Base-by-base conservation (phyloP, 2,888 invertebrate species). In the Dugesia japonica region DNA sequence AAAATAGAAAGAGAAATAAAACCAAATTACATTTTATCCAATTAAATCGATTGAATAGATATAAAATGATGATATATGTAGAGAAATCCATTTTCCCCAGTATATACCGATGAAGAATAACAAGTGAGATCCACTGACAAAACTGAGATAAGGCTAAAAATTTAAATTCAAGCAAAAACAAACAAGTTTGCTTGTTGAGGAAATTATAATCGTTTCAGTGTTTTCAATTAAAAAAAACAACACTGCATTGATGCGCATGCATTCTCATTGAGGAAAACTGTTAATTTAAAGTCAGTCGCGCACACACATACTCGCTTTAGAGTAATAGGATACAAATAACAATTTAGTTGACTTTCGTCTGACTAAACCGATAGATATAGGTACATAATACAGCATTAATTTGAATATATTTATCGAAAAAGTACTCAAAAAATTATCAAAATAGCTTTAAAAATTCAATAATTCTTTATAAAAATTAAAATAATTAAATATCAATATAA, bases 161-260 rank as follows among this genome's bases (percentile, higher is more conserved):
- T 56, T 56, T 56, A 56, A 56, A 56, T 56, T 56, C 56, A 56
- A 56, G 13, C 38, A 56, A 56, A 56, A n/a, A 56, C n/a, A 56
- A n/a, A 56, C 56, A 56, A 56, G 56, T 20, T 38, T 38, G 38
- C n/a, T n/a, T 38, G 38, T 38, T 56, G 17, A 56, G 56, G 56
- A 56, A 56, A 56, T 56, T 56, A 56, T 56, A 56, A 56, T 56
- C 56, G 56, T 56, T 56, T 56, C 56, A 56, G 56, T 56, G 56
- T 56, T 56, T 56, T 56, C 56, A 56, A 56, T 56, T 56, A 56
- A 56, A 56, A 38, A 38, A 56, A 56, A 23, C 56, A 56, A 56
- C 56, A 56, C n/a, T 56, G n/a, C n/a, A 56, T 9, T 56, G 56
- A 56, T 56, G 56, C 56, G 56, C 56, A 56, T 56, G 23, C 56